These are phyloP conservation scores for Hypomecis punctinalis DNA, from an alignment of 2,888 invertebrate species.

Conservation along the genomic window DNA sequence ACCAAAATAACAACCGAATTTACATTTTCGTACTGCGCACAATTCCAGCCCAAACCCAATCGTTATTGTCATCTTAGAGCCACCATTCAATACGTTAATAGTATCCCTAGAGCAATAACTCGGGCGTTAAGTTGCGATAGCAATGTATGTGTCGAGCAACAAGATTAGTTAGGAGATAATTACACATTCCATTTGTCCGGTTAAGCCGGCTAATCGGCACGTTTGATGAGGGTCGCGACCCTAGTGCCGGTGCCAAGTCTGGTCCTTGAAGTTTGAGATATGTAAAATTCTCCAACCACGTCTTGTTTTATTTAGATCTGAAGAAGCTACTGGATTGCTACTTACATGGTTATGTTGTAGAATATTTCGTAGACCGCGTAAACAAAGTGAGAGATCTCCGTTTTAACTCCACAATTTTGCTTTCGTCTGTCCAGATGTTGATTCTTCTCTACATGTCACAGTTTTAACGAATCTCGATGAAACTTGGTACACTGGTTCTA, in stretches of 20 bases:
- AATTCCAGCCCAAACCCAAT: slow-evolving; percentile 1
- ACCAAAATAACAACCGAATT: background rate
- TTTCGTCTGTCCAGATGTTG: too few relatives aligned
- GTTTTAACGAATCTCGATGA: too few relatives aligned
- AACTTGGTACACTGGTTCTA: too few relatives aligned
- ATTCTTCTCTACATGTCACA: too few relatives aligned
- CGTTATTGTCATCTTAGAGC: slow-evolving; percentile 11
- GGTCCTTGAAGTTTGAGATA: slow-evolving; percentile 24
- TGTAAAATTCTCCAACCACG: background rate
- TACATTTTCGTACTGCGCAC: background rate
- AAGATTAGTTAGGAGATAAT: slow-evolving; percentile 77
- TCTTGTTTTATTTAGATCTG: background rate
- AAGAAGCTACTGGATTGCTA: too few relatives aligned
- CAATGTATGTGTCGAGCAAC: slow-evolving; percentile 50
- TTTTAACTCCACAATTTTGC: too few relatives aligned
- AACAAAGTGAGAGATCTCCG: too few relatives aligned
- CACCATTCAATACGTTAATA: slow-evolving; percentile 31
- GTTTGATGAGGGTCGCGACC: slow-evolving; percentile 75
- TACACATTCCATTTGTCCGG: slow-evolving; percentile 82
- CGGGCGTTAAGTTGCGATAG: slow-evolving; percentile 41
- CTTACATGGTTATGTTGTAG: too few relatives aligned
- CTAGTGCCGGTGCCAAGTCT: slow-evolving; percentile 44
- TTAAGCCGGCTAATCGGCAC: slow-evolving; percentile 76
- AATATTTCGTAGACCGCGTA: too few relatives aligned
- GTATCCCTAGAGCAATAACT: slow-evolving; percentile 35